Evolutionary conservation across 2,113 vertebrate genomes (phyloP).

Genomic region (Corapipo altera): DNA sequence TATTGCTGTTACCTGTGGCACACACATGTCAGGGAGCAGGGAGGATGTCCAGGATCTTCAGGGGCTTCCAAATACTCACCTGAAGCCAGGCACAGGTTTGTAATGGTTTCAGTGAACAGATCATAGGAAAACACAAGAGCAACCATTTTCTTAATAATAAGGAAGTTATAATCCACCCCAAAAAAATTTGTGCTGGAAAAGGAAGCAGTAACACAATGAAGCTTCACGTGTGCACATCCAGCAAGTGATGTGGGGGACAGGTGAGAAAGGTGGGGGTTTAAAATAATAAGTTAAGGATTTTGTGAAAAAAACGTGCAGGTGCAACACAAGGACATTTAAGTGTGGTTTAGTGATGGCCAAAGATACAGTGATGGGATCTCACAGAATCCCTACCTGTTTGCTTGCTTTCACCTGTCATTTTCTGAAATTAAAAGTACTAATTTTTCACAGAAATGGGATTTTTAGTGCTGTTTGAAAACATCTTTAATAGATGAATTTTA

Average conservation of each 20-base stretch:
- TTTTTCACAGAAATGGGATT: not conserved
- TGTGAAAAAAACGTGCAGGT: not conserved
- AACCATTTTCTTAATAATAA: not conserved
- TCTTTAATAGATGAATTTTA: not conserved
- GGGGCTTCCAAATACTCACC: not conserved
- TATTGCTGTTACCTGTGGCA: not conserved
- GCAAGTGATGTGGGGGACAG: not conserved
- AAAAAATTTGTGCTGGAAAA: not conserved
- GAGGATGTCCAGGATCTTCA: not conserved
- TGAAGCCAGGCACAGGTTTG: conserved; percentile 6
- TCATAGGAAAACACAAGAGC: not conserved
- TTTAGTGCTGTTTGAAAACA: not conserved
- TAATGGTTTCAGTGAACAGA: not conserved
- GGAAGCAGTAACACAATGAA: not conserved
- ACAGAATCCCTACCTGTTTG: not conserved
- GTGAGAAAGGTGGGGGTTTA: not conserved
- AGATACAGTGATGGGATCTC: not conserved
- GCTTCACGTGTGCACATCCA: rapidly evolving
- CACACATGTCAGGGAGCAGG: not conserved
- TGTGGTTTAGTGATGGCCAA: not conserved
- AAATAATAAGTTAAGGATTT: not conserved
- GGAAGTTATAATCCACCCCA: not conserved
- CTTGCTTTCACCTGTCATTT: not conserved
- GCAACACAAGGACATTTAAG: not conserved
- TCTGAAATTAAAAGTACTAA: not conserved